These are phyloP conservation scores for Pyrgus malvae DNA, from an alignment of 2,888 invertebrate genomes.

Conservation along the genomic window DNA sequence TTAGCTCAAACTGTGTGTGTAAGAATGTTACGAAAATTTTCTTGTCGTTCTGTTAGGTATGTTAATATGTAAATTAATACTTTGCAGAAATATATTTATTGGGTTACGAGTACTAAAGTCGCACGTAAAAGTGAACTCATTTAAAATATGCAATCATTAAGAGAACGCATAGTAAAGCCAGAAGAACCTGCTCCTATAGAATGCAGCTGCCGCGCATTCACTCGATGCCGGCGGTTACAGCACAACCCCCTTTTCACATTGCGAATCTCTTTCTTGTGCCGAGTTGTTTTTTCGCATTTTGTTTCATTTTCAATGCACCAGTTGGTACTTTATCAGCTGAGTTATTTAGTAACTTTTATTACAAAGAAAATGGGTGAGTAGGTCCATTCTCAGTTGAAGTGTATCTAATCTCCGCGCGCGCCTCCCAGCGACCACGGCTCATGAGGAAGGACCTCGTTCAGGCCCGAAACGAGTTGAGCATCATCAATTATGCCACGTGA, in stretches of 20 bases:
- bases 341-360: conserved; percentile 14
- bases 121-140: too few species aligned
- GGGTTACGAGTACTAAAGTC: too few species aligned
- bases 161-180: conserved; percentile 27
- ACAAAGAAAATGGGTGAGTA: conserved; percentile 24
- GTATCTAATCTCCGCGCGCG: too few species aligned
- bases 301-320: conserved; percentile 20
- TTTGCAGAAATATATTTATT: too few species aligned
- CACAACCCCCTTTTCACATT: conserved; percentile 47
- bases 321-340: conserved; percentile 20
- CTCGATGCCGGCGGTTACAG: conserved; percentile 47
- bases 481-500: too few species aligned
- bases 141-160: conserved; percentile 29
- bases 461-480: too few species aligned
- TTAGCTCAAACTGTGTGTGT: too few species aligned
- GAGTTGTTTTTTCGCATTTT: conserved; percentile 12
- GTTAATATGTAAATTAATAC: too few species aligned
- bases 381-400: conserved; percentile 14
- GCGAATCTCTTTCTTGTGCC: conserved; percentile 38
- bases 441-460: too few species aligned
- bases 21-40: too few species aligned
- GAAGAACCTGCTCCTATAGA: conserved; percentile 42
- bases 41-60: too few species aligned
- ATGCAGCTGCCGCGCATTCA: conserved; percentile 40
- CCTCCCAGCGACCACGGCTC: too few species aligned